Base-by-base conservation (phyloP, 2,113 vertebrate genomes). In the Eublepharis macularius region DNA sequence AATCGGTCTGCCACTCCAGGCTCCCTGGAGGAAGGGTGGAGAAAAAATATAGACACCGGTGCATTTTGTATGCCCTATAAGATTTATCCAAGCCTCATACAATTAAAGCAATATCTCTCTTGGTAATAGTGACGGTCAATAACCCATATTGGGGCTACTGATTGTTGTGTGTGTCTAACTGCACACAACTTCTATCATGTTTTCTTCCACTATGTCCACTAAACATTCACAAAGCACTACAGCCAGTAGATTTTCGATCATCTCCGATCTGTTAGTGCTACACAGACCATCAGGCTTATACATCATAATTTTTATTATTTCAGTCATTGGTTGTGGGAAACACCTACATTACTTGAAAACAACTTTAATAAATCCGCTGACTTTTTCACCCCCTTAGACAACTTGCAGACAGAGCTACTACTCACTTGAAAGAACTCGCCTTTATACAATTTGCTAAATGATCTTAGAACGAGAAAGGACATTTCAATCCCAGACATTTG, bases 401-500 rank as follows among this genome's bases (percentile, higher is more conserved):
- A 65, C 24, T 80, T 26, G 36, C n/a, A 65, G 85, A 19, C 34
- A 76, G 69, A 63, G 76, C 78, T 81, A 91, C 72, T 57, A 0
- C 70, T 88, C 91, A 80, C 82, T 87, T 90, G 80, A 77, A 79
- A 84, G 51, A 66, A 85, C 76, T 32, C n/a, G 51, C 65, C 41
- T 78, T 89, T 45, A 87, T 88, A 81, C 39, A 43, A 57, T n/a
- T 93, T 80, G 88, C 89, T n/a, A 65, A 82, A 82, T 89, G 87
- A 82, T 51, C 10, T 82, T 83, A 24, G 51, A 87, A 82, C 69
- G 82, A 34, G 39, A 86, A 88, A 83, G 45, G 39, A 43, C 90
- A 72, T 2, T 83, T 86, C 87, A 87, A 86, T 70, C 85, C 4
- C 43, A 79, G 70, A 82, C 82, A 87, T 95, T 92, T 92, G 89